These are phyloP conservation scores for Sarcophaga rosellei DNA, from an alignment of 2,888 invertebrate species.

Conservation along the genomic window DNA sequence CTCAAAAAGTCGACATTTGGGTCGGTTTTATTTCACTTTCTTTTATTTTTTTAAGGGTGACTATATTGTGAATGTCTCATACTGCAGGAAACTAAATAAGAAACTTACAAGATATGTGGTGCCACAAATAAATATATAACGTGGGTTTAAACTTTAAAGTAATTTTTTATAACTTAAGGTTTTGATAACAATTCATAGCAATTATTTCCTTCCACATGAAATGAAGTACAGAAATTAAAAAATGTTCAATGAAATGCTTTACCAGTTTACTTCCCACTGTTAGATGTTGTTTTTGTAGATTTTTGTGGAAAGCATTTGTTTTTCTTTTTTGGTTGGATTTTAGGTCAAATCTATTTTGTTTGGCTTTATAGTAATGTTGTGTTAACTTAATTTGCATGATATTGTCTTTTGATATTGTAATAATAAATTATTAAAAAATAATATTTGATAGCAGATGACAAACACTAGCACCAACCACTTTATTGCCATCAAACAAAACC, in stretches of 20 bases:
- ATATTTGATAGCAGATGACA: constrained; percentile 5
- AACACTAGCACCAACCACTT: constrained; percentile 7
- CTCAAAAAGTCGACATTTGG: too few species aligned
- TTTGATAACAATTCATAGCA: constrained; percentile 18
- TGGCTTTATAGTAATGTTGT: not conserved
- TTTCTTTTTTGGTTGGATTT: not conserved
- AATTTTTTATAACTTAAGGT: too few species aligned
- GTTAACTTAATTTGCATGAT: constrained; percentile 17
- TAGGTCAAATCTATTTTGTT: constrained; percentile 20
- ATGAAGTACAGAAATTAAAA: not conserved
- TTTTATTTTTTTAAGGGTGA: too few species aligned
- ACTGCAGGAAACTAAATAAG: too few species aligned
- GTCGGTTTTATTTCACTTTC: too few species aligned
- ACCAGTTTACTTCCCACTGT: not conserved
- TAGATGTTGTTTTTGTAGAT: not conserved
- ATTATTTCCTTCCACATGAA: not conserved
- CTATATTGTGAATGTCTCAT: too few species aligned
- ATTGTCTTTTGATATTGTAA: not conserved
- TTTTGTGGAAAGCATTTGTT: too few species aligned
- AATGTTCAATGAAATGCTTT: not conserved
- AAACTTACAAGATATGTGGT: too few species aligned
- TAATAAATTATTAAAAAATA: not conserved
- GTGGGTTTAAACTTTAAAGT: too few species aligned
- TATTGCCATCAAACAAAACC: constrained; percentile 9
- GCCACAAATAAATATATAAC: too few species aligned